Conservation (phyloP, 1,140 invertebrate genomes). For the Drosophila nikananu region DNA sequence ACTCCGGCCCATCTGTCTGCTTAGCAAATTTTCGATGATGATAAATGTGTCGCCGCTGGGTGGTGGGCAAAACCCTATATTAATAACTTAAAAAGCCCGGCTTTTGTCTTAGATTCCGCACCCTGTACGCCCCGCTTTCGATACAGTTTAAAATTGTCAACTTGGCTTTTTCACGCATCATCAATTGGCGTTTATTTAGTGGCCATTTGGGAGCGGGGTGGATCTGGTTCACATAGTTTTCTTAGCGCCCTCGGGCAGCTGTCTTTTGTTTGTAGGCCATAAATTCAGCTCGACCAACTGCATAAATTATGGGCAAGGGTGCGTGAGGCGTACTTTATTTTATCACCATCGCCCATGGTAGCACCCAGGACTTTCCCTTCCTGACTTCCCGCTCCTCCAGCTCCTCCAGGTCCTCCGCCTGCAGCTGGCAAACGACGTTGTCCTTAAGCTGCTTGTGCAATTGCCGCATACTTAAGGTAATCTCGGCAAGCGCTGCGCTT, state of each 20-base stretch:
- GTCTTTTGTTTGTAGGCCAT: conserved; percentile 80
- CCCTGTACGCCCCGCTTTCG: conserved; percentile 7
- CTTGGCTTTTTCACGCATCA: conserved; percentile 76
- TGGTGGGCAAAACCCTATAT: conserved; percentile 32
- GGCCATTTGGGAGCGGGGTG: conserved; percentile 53
- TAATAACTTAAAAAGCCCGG: conserved; percentile 31
- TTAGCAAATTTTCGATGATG: conserved; percentile 78
- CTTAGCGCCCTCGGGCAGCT: conserved; percentile 56
- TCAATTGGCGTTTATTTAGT: conserved; percentile 81
- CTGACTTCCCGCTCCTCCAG: background rate
- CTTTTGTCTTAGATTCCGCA: conserved; percentile 24
- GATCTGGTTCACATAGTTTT: conserved; percentile 48
- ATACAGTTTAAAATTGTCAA: conserved; percentile 82
- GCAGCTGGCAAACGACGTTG: conserved; percentile 37
- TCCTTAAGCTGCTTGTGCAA: conserved; percentile 75
- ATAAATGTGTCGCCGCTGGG: conserved; percentile 60
- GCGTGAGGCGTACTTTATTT: conserved; percentile 70
- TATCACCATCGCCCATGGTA: conserved; percentile 48
- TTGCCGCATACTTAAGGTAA: conserved; percentile 83
- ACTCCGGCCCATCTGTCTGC: conserved; percentile 33
- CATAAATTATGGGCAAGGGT: conserved; percentile 76
- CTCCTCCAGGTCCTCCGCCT: background rate
- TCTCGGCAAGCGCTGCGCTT: conserved; percentile 78
- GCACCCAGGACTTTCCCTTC: conserved; percentile 4
- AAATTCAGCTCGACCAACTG: conserved; percentile 64